phyloP scores from a whole-genome alignment of 2,888 invertebrate genomes.

The Callimorpha dominula region DNA sequence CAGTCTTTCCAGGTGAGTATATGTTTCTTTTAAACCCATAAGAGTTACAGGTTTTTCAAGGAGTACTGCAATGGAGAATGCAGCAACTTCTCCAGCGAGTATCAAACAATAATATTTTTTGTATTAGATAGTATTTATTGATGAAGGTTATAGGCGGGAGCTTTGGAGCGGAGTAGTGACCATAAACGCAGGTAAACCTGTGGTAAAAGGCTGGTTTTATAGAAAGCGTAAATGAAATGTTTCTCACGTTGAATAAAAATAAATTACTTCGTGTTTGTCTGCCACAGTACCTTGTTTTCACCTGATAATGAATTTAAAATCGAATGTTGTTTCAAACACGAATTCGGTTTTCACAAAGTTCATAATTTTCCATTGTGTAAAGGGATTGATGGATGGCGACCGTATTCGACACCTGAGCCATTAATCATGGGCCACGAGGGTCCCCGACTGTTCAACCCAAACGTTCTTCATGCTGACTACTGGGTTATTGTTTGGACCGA shows the following conservation, averaged over 20 bases:
- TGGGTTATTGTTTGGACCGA: background rate
- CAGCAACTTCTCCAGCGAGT: too few relatives aligned
- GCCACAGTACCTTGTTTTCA: background rate
- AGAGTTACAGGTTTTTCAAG: too few relatives aligned
- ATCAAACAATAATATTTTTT: too few relatives aligned
- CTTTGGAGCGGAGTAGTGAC: too few relatives aligned
- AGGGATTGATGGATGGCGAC: slow-evolving; percentile 12
- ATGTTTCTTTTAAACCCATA: too few relatives aligned
- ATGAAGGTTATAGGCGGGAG: too few relatives aligned
- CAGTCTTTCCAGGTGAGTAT: too few relatives aligned
- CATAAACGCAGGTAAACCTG: too few relatives aligned
- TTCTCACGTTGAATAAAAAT: background rate
- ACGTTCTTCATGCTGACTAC: slow-evolving; percentile 9
- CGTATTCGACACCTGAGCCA: slow-evolving; percentile 3
- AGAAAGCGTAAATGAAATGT: background rate
- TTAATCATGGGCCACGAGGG: slow-evolving; percentile 14
- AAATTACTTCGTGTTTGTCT: too few relatives aligned
- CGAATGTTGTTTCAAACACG: background rate
- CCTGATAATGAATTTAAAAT: background rate
- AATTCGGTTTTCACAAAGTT: background rate
- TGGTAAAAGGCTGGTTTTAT: too few relatives aligned
- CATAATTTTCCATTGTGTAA: slow-evolving; percentile 7
- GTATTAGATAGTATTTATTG: too few relatives aligned
- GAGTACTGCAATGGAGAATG: too few relatives aligned
- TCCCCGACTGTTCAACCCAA: background rate